These are phyloP conservation scores for Melinaea menophilus DNA, from an alignment of 2,888 invertebrate genomes.

Conservation along the genomic window DNA sequence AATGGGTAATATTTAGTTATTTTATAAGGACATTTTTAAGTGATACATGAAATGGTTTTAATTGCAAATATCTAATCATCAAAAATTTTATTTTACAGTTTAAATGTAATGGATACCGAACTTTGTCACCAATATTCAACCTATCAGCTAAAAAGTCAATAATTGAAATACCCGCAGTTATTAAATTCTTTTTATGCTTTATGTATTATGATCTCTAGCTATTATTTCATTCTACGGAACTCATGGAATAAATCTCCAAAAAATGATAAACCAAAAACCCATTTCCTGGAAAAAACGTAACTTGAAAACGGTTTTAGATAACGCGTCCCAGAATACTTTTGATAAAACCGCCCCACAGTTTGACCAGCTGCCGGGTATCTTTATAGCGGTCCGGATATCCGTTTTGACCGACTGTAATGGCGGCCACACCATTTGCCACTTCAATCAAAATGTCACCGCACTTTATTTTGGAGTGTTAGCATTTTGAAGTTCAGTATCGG, in stretches of 20 bases:
- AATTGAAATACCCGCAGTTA: no score
- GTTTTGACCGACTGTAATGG: conserved; percentile 31
- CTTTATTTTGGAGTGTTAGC: conserved; percentile 11
- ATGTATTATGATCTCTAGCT: no score
- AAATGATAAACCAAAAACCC: not conserved
- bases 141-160: no score
- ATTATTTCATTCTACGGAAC: not conserved
- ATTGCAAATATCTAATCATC: no score
- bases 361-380: conserved; percentile 32
- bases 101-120: no score
- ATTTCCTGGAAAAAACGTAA: conserved; percentile 8
- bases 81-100: no score
- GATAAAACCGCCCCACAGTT: conserved; percentile 14
- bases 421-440: conserved; percentile 24
- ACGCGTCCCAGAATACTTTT: conserved; percentile 9
- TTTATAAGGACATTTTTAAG: no score
- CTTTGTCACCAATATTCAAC: no score
- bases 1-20: not conserved
- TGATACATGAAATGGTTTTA: no score
- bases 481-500: not conserved
- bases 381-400: conserved; percentile 38
- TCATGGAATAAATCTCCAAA: not conserved
- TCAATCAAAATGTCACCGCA: conserved; percentile 30
- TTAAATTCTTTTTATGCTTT: no score
- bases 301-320: conserved; percentile 5